Conservation (phyloP, 2,113 vertebrate species). For the Machaerirhynchus nigripectus region DNA sequence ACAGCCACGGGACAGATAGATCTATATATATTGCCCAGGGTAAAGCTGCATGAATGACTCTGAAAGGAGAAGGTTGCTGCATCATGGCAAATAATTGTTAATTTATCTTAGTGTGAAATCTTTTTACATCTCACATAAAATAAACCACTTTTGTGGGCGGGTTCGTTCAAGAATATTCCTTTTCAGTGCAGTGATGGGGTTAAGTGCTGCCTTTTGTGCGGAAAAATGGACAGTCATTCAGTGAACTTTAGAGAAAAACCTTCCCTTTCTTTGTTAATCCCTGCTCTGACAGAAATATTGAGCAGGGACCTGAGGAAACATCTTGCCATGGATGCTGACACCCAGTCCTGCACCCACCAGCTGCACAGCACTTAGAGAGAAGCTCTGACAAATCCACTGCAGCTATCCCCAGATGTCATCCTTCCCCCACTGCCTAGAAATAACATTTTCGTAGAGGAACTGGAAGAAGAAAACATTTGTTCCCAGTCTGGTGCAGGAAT, state of each 20-base stretch:
- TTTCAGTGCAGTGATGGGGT: not conserved
- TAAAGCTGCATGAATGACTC: not conserved
- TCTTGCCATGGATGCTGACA: not conserved
- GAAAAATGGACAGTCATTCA: not conserved
- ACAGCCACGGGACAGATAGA: not conserved
- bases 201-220: not conserved
- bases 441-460: not conserved
- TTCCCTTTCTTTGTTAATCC: not conserved
- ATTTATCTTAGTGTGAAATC: not conserved
- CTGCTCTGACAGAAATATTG: not conserved
- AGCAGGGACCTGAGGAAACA: not conserved
- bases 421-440: not conserved
- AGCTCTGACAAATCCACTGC: not conserved
- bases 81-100: not conserved
- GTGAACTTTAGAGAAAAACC: not conserved
- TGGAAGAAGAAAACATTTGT: not conserved
- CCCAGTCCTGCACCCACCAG: not conserved
- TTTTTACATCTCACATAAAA: not conserved
- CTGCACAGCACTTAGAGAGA: not conserved
- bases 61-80: slow-evolving; percentile 7
- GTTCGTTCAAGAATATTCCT: not conserved
- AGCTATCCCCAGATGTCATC: not conserved
- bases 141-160: not conserved
- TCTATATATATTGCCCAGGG: not conserved
- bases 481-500: rapidly evolving